These are phyloP conservation scores for Neodiprion virginianus DNA, from an alignment of 1,140 invertebrate genomes.

Conservation along the genomic window DNA sequence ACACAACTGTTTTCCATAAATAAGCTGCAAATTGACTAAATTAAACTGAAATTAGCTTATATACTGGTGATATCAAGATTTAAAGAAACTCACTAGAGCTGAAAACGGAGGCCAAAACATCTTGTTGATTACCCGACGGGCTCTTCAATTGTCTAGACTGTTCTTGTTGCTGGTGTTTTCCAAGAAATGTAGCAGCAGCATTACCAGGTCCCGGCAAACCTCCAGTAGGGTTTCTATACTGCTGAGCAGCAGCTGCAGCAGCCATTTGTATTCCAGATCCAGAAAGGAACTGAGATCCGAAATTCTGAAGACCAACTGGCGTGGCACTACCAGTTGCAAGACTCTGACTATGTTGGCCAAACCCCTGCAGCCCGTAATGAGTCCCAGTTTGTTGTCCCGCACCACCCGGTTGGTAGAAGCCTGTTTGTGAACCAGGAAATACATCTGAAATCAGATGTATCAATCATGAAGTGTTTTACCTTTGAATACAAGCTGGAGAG, in stretches of 20 bases:
- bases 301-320: constrained; percentile 66
- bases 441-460: constrained; percentile 41
- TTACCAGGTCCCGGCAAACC: constrained; percentile 60
- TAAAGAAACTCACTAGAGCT: constrained; percentile 57
- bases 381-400: constrained; percentile 62
- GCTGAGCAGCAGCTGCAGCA: constrained; percentile 60
- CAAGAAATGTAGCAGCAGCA: constrained; percentile 60
- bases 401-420: constrained; percentile 62
- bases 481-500: not conserved
- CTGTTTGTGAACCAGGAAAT: constrained; percentile 60
- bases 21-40: not conserved
- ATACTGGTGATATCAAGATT: not conserved
- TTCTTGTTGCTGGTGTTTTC: constrained; percentile 64
- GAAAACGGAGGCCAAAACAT: constrained; percentile 63
- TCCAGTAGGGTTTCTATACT: constrained; percentile 62
- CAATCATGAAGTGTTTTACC: not conserved
- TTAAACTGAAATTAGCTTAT: constrained; percentile 40
- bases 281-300: constrained; percentile 66
- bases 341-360: constrained; percentile 59
- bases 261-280: constrained; percentile 62
- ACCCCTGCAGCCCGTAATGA: constrained; percentile 61
- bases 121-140: constrained; percentile 65
- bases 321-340: constrained; percentile 59
- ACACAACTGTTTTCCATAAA: constrained; percentile 12
- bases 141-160: constrained; percentile 66